Conservation (phyloP, 2,113 vertebrate species). For the Tapirus terrestris region DNA sequence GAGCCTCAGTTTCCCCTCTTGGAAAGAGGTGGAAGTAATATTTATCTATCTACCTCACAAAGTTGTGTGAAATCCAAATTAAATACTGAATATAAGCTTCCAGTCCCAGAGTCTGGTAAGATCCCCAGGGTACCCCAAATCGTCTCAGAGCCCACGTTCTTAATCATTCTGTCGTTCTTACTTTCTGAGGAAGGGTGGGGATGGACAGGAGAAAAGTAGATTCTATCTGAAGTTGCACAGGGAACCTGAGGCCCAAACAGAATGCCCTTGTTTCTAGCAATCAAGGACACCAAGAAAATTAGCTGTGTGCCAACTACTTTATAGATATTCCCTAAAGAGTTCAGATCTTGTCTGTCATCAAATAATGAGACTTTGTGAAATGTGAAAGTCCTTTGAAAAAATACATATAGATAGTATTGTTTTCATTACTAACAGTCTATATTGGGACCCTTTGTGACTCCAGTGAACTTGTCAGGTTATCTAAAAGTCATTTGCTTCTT, state of each 20-base stretch:
- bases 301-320: background rate
- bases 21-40: background rate
- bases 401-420: background rate
- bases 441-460: background rate
- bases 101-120: background rate
- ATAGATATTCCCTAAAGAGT: background rate
- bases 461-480: background rate
- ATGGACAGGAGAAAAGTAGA: background rate
- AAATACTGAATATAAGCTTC: background rate
- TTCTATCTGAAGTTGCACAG: background rate
- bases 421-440: background rate
- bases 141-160: background rate
- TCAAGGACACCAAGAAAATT: background rate
- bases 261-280: background rate
- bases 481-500: background rate
- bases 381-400: constrained; percentile 15
- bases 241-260: background rate
- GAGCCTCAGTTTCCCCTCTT: background rate
- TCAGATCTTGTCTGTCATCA: background rate
- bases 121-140: background rate
- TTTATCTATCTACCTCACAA: background rate
- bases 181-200: background rate
- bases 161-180: background rate
- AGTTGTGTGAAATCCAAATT: background rate
- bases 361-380: background rate